A percentile compares a stretch with the other conserved stretches of the same genome.
Conservation (phyloP, 2,797 vertebrate species). For the Acanthornis magna region DNA sequence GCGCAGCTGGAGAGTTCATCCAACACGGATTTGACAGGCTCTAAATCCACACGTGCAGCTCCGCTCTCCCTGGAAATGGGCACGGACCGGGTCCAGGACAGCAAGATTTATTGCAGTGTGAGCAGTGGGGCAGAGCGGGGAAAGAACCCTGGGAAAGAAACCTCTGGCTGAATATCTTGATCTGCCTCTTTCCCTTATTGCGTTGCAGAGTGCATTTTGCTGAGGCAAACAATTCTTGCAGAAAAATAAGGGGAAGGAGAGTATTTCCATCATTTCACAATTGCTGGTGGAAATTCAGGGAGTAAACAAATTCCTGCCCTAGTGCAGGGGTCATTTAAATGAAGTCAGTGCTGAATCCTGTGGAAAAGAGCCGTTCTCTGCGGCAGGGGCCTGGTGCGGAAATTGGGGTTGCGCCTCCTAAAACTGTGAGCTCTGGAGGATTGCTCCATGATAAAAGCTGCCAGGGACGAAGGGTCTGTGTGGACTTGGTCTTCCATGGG, state of each 20-base stretch:
- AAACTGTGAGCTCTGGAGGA: neutral
- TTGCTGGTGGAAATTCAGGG: neutral
- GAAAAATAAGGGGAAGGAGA: neutral
- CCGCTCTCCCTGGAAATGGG: neutral
- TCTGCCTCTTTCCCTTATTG: neutral
- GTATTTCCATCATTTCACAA: neutral
- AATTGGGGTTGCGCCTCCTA: neutral
- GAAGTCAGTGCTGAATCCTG: neutral
- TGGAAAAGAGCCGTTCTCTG: neutral
- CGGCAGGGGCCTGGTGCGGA: no score
- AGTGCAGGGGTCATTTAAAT: neutral
- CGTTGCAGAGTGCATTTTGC: accelerated
- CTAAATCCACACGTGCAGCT: neutral
- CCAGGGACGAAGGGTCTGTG: neutral
- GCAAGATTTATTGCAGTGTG: neutral
- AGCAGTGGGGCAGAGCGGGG: neutral
- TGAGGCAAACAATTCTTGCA: neutral
- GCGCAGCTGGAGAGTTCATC: accelerated
- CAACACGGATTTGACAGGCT: accelerated
- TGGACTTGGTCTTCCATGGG: neutral
- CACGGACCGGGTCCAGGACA: accelerated
- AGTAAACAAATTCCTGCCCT: neutral
- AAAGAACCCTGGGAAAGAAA: neutral
- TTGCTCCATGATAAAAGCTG: neutral
- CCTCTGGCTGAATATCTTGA: neutral